A percentile compares a stretch with the other conserved stretches of the same genome.
phyloP scores from a whole-genome alignment of 2,888 invertebrate species.

The Epicampocera succincta region DNA sequence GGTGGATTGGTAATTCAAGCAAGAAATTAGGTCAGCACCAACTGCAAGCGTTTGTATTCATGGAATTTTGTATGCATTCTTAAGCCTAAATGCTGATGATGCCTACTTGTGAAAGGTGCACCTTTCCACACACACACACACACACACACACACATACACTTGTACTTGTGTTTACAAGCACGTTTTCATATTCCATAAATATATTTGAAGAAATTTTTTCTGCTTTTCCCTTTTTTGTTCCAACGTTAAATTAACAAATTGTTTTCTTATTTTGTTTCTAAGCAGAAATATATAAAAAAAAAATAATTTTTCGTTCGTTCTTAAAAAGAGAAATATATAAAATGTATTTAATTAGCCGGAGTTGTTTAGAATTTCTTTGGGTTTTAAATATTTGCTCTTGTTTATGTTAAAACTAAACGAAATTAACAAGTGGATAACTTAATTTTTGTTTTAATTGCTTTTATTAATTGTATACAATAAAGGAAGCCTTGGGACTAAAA shows the following conservation, averaged over 20 bases:
- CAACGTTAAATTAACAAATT: slow-evolving; percentile 28
- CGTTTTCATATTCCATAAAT: background rate
- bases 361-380: slow-evolving; percentile 44
- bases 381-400: slow-evolving; percentile 5
- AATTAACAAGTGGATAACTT: slow-evolving; percentile 2
- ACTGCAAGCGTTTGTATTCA: slow-evolving; percentile 57
- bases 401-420: background rate
- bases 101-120: slow-evolving; percentile 28
- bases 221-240: slow-evolving; percentile 12
- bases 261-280: slow-evolving; percentile 10
- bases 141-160: background rate
- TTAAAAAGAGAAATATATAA: slow-evolving; percentile 37
- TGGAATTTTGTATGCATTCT: slow-evolving; percentile 56
- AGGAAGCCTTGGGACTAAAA: too few species aligned
- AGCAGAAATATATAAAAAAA: too few species aligned
- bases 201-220: slow-evolving; percentile 10
- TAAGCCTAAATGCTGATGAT: slow-evolving; percentile 59
- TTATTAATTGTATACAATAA: too few species aligned
- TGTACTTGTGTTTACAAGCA: slow-evolving; percentile 1
- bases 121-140: background rate
- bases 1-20: slow-evolving; percentile 64
- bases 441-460: background rate
- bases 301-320: background rate
- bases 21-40: slow-evolving; percentile 63
- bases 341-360: slow-evolving; percentile 53